These are phyloP conservation scores for Rana temporaria DNA, from an alignment of 2,113 vertebrate species.

Conservation along the genomic window DNA sequence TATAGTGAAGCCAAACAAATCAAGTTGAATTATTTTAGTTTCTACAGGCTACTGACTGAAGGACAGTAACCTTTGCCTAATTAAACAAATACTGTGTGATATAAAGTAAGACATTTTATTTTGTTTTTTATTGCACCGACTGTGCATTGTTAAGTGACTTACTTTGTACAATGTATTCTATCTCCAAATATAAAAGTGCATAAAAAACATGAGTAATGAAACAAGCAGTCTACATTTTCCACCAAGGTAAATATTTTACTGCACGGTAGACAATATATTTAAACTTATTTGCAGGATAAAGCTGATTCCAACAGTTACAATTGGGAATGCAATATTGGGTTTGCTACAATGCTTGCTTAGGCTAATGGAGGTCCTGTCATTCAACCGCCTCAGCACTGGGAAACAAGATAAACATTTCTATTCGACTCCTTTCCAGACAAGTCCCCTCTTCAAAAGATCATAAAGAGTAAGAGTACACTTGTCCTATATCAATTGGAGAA, in stretches of 20 bases:
- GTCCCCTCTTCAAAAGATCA: slow-evolving; percentile 86
- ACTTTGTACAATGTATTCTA: too few species aligned
- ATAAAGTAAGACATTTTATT: too few species aligned
- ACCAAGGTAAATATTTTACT: slow-evolving; percentile 66
- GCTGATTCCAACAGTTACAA: slow-evolving; percentile 85
- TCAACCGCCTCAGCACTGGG: slow-evolving; percentile 83
- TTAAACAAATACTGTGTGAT: too few species aligned
- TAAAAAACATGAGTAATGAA: background rate
- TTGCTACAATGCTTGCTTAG: slow-evolving; percentile 86
- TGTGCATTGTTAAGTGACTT: too few species aligned
- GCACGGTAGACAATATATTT: slow-evolving; percentile 74
- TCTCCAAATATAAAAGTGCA: too few species aligned
- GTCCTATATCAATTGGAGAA: slow-evolving; percentile 72
- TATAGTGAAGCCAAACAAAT: too few species aligned
- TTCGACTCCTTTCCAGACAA: slow-evolving; percentile 80
- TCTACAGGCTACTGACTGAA: too few species aligned
- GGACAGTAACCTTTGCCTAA: too few species aligned
- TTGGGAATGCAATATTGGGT: slow-evolving; percentile 86
- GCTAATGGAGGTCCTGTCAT: slow-evolving; percentile 94
- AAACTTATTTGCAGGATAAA: slow-evolving; percentile 82
- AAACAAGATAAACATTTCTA: slow-evolving; percentile 90
- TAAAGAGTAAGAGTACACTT: slow-evolving; percentile 82
- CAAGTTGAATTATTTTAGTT: too few species aligned
- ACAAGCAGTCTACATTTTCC: slow-evolving; percentile 53
- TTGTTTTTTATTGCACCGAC: too few species aligned